These are phyloP conservation scores for Corydoras sp. DNA, from an alignment of 2,113 vertebrate species.

Conservation along the genomic window DNA sequence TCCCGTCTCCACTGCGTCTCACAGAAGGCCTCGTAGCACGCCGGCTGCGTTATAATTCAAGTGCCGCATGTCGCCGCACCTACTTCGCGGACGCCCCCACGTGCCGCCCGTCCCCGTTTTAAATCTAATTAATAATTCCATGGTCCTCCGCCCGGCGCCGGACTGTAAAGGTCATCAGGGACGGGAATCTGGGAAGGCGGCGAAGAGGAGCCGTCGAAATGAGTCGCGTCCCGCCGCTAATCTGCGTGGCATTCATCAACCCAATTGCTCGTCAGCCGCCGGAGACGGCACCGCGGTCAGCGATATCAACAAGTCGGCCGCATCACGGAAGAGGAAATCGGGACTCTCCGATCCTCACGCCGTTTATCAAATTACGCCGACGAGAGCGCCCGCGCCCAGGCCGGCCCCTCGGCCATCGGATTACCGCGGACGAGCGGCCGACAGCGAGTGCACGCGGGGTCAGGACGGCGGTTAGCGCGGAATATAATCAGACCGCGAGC, in stretches of 20 bases:
- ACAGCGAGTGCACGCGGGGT: not conserved
- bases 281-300: slow-evolving; percentile 56
- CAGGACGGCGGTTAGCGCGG: no score
- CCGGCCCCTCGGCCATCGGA: not conserved
- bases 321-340: slow-evolving; percentile 53
- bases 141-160: not conserved
- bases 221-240: slow-evolving; percentile 57
- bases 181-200: slow-evolving; percentile 42
- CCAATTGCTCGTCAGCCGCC: slow-evolving; percentile 54
- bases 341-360: slow-evolving; percentile 54
- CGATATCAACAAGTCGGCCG: slow-evolving; percentile 57
- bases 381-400: slow-evolving; percentile 33
- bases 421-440: not conserved
- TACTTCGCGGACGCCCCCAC: slow-evolving; percentile 13
- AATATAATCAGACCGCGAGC: no score
- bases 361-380: slow-evolving; percentile 59
- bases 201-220: slow-evolving; percentile 50
- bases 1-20: not conserved
- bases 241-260: slow-evolving; percentile 67
- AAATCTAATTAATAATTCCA: not conserved
- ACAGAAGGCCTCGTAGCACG: slow-evolving; percentile 18
- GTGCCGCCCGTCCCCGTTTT: not conserved
- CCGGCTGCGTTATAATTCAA: slow-evolving; percentile 48
- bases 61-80: slow-evolving; percentile 33
- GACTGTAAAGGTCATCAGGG: slow-evolving; percentile 2